Evolutionary conservation across 2,797 vertebrate species (phyloP).

Genomic region (Ctenochaetus hawaiiensis): DNA sequence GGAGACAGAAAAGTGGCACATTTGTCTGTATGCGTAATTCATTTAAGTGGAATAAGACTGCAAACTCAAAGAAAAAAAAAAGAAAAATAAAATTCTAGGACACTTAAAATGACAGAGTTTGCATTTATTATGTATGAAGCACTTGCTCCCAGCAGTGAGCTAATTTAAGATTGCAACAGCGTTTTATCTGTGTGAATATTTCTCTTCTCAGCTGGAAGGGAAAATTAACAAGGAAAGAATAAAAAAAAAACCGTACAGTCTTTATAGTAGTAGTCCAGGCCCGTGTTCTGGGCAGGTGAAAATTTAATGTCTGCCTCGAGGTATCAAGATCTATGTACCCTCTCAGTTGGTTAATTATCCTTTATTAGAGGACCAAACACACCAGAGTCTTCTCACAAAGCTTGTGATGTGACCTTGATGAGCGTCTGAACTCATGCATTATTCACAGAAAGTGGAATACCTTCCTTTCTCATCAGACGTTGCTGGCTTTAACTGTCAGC

Average conservation of each 20-base stretch:
- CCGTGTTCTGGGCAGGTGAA: constrained; percentile 56
- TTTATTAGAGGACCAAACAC: constrained; percentile 71
- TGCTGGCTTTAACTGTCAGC: constrained; percentile 68
- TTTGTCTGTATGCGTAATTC: constrained; percentile 58
- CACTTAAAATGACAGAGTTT: constrained; percentile 75
- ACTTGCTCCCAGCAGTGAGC: constrained; percentile 61
- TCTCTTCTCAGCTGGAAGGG: constrained; percentile 69
- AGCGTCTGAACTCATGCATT: constrained; percentile 78
- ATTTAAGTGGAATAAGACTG: constrained; percentile 54
- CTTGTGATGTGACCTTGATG: constrained; percentile 74
- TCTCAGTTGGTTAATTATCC: constrained; percentile 72
- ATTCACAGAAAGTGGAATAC: constrained; percentile 76
- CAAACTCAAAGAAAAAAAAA: constrained; percentile 35
- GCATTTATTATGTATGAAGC: constrained; percentile 82
- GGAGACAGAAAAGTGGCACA: constrained; percentile 54
- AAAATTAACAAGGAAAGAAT: constrained; percentile 71
- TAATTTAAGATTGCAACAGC: constrained; percentile 73
- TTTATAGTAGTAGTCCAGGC: constrained; percentile 53
- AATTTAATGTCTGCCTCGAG: constrained; percentile 56
- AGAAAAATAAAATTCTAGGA: constrained; percentile 73
- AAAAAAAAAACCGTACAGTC: constrained; percentile 26
- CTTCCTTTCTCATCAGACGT: constrained; percentile 67
- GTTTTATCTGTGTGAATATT: constrained; percentile 80
- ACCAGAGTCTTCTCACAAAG: constrained; percentile 41
- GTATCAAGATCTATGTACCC: constrained; percentile 52